Percentiles rank a stretch among this genome's conserved stretches.
phyloP scores from a whole-genome alignment of 2,888 invertebrate genomes.

The Protonemura montana region DNA sequence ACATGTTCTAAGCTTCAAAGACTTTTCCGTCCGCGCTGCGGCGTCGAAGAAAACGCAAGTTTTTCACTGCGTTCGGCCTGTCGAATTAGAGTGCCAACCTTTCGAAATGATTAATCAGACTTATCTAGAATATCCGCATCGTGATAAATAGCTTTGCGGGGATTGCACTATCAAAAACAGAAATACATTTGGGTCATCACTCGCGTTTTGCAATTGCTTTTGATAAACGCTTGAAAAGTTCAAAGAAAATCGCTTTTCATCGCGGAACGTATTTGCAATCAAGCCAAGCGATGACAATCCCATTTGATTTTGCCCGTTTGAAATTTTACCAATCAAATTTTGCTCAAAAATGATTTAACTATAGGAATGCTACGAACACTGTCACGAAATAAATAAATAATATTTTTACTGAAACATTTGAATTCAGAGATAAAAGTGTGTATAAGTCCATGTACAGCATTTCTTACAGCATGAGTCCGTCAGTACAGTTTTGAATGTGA shows the following conservation, averaged over 20 bases:
- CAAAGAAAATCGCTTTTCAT: neutral
- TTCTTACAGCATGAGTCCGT: too few relatives aligned
- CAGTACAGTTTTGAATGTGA: too few relatives aligned
- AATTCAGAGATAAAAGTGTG: too few relatives aligned
- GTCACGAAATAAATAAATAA: too few relatives aligned
- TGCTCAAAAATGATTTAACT: too few relatives aligned
- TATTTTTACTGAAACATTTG: too few relatives aligned
- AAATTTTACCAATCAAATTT: too few relatives aligned
- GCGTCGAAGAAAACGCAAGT: neutral
- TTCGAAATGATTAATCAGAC: slow-evolving; percentile 41
- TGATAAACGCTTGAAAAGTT: neutral
- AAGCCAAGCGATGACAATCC: neutral
- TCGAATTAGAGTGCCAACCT: slow-evolving; percentile 35
- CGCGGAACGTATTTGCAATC: neutral
- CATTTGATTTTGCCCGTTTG: too few relatives aligned
- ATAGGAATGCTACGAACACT: too few relatives aligned
- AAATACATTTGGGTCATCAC: neutral
- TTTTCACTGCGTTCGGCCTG: neutral
- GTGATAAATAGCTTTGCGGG: slow-evolving; percentile 29
- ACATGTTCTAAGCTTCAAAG: neutral
- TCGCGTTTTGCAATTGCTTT: neutral
- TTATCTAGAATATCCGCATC: neutral
- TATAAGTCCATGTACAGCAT: too few relatives aligned
- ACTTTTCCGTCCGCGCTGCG: neutral
- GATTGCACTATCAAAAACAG: neutral